phyloP scores from a whole-genome alignment of 2,888 invertebrate genomes.

The Melinaea marsaeus region DNA sequence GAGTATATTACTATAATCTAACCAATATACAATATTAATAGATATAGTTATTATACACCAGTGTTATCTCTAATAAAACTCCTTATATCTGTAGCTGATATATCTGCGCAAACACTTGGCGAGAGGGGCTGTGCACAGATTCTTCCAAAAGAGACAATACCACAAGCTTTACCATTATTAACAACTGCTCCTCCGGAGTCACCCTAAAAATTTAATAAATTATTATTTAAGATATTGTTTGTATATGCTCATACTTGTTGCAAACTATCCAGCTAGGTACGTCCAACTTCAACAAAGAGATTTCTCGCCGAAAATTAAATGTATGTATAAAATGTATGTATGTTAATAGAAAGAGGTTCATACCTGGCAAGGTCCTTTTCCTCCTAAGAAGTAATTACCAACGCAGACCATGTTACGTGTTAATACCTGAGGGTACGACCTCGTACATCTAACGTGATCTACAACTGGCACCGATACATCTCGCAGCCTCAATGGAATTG shows the following conservation, averaged over 20 bases:
- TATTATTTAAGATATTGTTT: background rate
- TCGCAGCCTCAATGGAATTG: slow-evolving; percentile 63
- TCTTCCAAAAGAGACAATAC: slow-evolving; percentile 59
- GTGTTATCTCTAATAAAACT: slow-evolving; percentile 52
- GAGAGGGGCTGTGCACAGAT: slow-evolving; percentile 54
- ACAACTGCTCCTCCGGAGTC: slow-evolving; percentile 61
- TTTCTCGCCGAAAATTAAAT: background rate
- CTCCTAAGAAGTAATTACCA: slow-evolving; percentile 57
- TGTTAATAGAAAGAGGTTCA: background rate
- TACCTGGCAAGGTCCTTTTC: slow-evolving; percentile 66
- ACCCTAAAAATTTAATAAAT: slow-evolving; percentile 40
- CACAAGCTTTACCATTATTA: slow-evolving; percentile 54
- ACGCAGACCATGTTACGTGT: slow-evolving; percentile 63
- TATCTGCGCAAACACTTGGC: slow-evolving; percentile 57
- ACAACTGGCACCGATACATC: slow-evolving; percentile 59
- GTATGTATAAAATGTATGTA: background rate
- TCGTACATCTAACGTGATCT: slow-evolving; percentile 41
- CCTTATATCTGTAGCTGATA: slow-evolving; percentile 48
- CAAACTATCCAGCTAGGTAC: background rate
- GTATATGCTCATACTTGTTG: background rate
- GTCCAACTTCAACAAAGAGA: background rate
- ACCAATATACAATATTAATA: too few species aligned
- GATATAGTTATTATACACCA: slow-evolving; percentile 27
- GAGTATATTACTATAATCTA: too few species aligned
- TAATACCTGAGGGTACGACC: slow-evolving; percentile 46